Evolutionary conservation across 1,140 invertebrate species (phyloP), one percentile per base, ranked within the genome.

Genomic region (Hestina assimilis): DNA sequence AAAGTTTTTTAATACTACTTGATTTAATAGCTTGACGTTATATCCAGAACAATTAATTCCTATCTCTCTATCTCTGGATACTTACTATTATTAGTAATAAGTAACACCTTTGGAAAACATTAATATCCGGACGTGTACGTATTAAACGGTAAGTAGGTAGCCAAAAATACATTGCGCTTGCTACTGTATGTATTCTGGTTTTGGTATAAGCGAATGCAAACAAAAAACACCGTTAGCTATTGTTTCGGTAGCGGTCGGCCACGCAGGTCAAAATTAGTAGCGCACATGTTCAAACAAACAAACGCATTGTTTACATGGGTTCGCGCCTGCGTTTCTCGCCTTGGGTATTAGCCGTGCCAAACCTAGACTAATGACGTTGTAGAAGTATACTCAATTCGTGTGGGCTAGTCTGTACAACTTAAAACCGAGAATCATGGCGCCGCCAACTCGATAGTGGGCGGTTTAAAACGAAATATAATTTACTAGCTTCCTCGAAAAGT

Each of bases 221-320:
- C 51, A 66, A 70, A 75, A 83, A 79, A 71, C 72, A 73, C 82
- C 77, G 83, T 87, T 85, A 84, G 76, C 82, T 76, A 85, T 85
- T 87, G 84, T 87, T 81, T 64, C 59, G 66, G 66, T 63, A 67
- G 73, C 70, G 72, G 75, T 68, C 57, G 59, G 59, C 43, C 42
- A 66, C 66, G 59, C 78, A 72, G 79, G 76, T 79, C 83, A 77
- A 69, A 87, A 83, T 87, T 87, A 87, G 84, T 86, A 84, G 77
- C 72, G 76, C 84, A 87, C 75, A 87, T 87, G 84, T 86, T 80
- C 67, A 85, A 87, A 85, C 81, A 87, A 83, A 84, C 79, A 42
- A n/a, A n/a, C 56, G 69, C 64, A 77, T 82, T 87, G 84, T 87
- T 87, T 85, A 87, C 74, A 56, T 58, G 63, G 50, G 59, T 42